A percentile compares a stretch with the other conserved stretches of the same genome.
Conservation (phyloP, 2,888 invertebrate species). For the Nomada ferruginata region DNA sequence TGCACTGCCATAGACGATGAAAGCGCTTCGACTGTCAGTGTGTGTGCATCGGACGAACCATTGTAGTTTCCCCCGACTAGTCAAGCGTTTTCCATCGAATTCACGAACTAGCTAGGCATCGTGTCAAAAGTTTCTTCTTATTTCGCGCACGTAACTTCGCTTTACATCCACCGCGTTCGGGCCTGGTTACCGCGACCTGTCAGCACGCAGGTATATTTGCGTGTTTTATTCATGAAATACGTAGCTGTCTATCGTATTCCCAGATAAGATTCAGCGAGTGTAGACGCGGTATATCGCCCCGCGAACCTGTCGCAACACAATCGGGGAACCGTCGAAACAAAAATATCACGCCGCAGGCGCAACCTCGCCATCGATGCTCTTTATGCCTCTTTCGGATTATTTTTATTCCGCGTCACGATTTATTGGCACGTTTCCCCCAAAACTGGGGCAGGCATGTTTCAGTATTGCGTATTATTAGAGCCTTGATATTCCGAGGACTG, state of each 20-base stretch:
- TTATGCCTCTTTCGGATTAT: slow-evolving; percentile 11
- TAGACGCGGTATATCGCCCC: slow-evolving; percentile 46
- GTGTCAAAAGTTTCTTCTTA: slow-evolving; percentile 29
- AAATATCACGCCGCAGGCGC: slow-evolving; percentile 39
- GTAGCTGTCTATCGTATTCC: slow-evolving; percentile 68
- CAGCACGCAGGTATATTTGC: slow-evolving; percentile 64
- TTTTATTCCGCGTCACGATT: slow-evolving; percentile 14
- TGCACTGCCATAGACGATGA: no score
- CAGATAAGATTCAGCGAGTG: slow-evolving; percentile 66
- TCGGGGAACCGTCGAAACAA: slow-evolving; percentile 36
- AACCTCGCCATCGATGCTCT: slow-evolving; percentile 7
- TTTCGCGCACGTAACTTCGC: slow-evolving; percentile 30
- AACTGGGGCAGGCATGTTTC: neutral
- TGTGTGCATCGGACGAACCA: neutral
- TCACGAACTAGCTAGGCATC: neutral
- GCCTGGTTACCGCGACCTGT: slow-evolving; percentile 53
- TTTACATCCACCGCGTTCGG: slow-evolving; percentile 15
- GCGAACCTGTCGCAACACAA: slow-evolving; percentile 50
- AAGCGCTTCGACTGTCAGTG: no score
- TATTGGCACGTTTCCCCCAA: neutral
- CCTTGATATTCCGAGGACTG: neutral
- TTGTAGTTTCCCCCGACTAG: neutral
- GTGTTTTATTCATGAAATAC: slow-evolving; percentile 76
- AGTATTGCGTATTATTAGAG: slow-evolving; percentile 5
- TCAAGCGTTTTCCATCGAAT: slow-evolving; percentile 11